These are phyloP conservation scores for Eupleurogrammus muticus DNA, from an alignment of 2,797 vertebrate genomes.

Conservation along the genomic window DNA sequence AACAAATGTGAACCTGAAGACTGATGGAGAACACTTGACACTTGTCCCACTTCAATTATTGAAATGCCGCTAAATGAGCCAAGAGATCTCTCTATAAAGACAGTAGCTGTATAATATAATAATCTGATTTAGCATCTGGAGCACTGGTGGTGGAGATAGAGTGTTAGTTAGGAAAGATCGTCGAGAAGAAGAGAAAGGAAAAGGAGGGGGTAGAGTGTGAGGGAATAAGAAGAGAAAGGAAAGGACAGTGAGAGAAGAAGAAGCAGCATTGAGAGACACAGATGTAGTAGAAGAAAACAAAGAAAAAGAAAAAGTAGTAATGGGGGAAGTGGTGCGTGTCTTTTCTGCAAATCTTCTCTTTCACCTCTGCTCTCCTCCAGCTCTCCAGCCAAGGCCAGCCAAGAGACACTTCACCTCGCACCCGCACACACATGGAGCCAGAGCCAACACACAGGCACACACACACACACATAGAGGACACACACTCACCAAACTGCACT, in stretches of 20 bases:
- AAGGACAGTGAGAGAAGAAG: slow-evolving; percentile 26
- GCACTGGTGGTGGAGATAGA: slow-evolving; percentile 21
- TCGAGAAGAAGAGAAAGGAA: slow-evolving; percentile 21
- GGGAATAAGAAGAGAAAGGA: slow-evolving; percentile 24
- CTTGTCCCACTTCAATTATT: background rate
- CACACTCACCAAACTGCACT: slow-evolving; percentile 45
- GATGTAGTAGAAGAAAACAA: slow-evolving; percentile 45
- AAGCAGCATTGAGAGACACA: slow-evolving; percentile 43
- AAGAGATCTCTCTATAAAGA: slow-evolving; percentile 30
- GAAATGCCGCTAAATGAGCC: background rate
- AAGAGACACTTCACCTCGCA: slow-evolving; percentile 85
- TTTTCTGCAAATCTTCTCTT: slow-evolving; percentile 86
- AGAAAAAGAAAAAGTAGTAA: slow-evolving; percentile 73
- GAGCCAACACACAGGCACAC: slow-evolving; percentile 68
- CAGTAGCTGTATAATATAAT: slow-evolving; percentile 37
- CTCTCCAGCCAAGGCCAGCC: slow-evolving; percentile 81
- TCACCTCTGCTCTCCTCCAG: slow-evolving; percentile 82
- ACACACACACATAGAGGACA: slow-evolving; percentile 40
- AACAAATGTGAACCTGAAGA: background rate
- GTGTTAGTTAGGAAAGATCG: slow-evolving; percentile 29
- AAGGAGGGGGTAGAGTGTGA: slow-evolving; percentile 20
- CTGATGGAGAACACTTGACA: slow-evolving; percentile 20
- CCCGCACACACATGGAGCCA: slow-evolving; percentile 83
- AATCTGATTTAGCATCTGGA: slow-evolving; percentile 34
- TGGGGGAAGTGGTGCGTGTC: slow-evolving; percentile 87